Base-by-base conservation (phyloP, 1,140 invertebrate genomes). In the Drosophila carrolli region DNA sequence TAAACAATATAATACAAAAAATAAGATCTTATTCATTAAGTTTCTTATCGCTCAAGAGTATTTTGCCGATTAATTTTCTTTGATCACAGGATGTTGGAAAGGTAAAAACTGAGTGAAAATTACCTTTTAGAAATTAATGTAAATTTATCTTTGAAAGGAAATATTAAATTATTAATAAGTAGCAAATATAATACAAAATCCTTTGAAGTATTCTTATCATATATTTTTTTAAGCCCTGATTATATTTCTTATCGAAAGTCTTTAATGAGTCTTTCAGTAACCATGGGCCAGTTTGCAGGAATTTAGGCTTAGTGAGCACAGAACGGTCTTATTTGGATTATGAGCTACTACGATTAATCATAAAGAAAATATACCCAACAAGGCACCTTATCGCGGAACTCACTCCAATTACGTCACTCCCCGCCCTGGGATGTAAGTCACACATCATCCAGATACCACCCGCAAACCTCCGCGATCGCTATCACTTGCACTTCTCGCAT, bases 401-500 rank as follows among this genome's bases (percentile, higher is more conserved):
- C 55, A 16, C 16, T 63, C 27, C 14, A 37, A n/a, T 65, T 50
- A 50, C 46, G 14, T 67, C 35, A 67, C 7, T 41, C 32, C 11
- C 46, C 46, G 8, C 7, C 5, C n/a, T 16, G 10, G 37, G 27
- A 56, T 56, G 27, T 16, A 47, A 68, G 66, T 68, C 66, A 55
- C 50, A 50, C 16, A 16, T 16, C 7, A 47, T 16, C 27, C 37
- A 38, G 59, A 67, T 35, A 47, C 40, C 40, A 65, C 60, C 19
- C 23, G 19, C 62, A 66, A 38, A 11, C 14, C 14, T 13, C 50
- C 23, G 16, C 16, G 51, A 41, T 43, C 19, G 23, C 19, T 75
- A 68, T 65, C 50, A 60, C 59, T 82, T 82, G 78, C 78, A 73
- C 63, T 81, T 73, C 73, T 76, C 54, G 47, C 63, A 60, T 29